Evolutionary conservation across 2,113 vertebrate species (phyloP), one percentile per base, ranked within the genome.

Genomic region (Bagarius yarrelli): DNA sequence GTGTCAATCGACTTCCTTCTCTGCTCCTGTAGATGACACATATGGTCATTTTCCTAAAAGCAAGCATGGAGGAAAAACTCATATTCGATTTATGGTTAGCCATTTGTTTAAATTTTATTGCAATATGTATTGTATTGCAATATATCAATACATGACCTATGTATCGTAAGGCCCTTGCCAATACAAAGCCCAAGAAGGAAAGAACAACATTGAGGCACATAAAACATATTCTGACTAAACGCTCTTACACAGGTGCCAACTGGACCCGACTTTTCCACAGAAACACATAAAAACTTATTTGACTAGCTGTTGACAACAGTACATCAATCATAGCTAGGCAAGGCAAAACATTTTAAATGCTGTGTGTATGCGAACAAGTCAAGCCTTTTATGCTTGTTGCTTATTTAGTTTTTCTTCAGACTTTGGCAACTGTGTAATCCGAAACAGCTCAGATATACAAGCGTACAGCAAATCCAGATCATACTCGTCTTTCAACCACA

Each of bases 401-500:
- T n/a, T 44, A 18, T 18, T 55, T 21, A 55, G 30, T 34, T 32
- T 34, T 34, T 9, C 30, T 34, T 34, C 27, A 27, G 15, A n/a
- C 34, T 9, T 47, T 40, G 14, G n/a, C 2, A 16, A 70, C 6
- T 70, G 66, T 47, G 36, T 40, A 70, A 70, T 40, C 4, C 36
- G 4, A 67, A 67, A 67, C 64, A n/a, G 14, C 64, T 23, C 8
- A 0, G 34, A 69, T 18, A 71, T 70, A 69, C 27, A n/a, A n/a
- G 55, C 44, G 34, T 36, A 77, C 15, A 40, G 59, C 63, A 50
- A 79, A 81, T 36, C 73, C 50, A 52, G 77, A 79, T 52, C 53
- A 32, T 30, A 36, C 19, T 71, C 44, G 59, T 47, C 30, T 83
- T 81, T 85, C 85, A 79, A 34, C 61, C 30, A 30, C 5, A 40